Evolutionary conservation across 2,797 vertebrate species (phyloP), one percentile per base, ranked within the genome.

Genomic region (Natrix natrix): DNA sequence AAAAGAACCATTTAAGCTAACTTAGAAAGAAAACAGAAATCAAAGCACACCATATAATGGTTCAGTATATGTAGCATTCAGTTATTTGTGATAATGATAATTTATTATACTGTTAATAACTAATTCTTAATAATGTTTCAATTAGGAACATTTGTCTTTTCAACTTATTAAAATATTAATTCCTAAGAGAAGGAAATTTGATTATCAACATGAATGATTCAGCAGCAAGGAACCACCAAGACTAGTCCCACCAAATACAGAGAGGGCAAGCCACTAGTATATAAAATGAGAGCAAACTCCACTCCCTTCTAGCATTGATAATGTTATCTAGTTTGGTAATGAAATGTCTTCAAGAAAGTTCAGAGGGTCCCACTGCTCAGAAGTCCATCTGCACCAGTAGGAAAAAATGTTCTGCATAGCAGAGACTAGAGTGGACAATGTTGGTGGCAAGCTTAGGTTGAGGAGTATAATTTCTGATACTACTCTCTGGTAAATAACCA

Each of bases 11-110:
- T 90, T 74, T n/a, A 48, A 90, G 56, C 22, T 32, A 90, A 43
- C 20, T 94, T 93, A 94, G 60, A 94, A 95, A 96, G 16, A 83
- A 83, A 83, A 74, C 13, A 74, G 14, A 37, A 32, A 32, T 5
- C 66, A n/a, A 69, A 16, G 13, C 5, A 69, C n/a, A 32, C 52
- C 5, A 14, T 56, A 14, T 28, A 55, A 55, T 55, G 13, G 24
- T 55, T 54, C 52, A n/a, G 8, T 56, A 87, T 55, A 28, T 87
- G 5, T 32, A 28, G 28, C 7, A n/a, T 56, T 87, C 14, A 74
- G n/a, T 56, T 87, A 28, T 87, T 87, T 87, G 14, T n/a, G 14
- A 1, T 56, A n/a, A 87, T 55, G n/a, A 56, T 87, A 0, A 61
- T 26, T 61, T 37, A 14, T 24, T 32, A n/a, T n/a, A 59, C 20